These are phyloP conservation scores for Malacosoma neustria DNA, from an alignment of 2,888 invertebrate genomes.

Conservation along the genomic window DNA sequence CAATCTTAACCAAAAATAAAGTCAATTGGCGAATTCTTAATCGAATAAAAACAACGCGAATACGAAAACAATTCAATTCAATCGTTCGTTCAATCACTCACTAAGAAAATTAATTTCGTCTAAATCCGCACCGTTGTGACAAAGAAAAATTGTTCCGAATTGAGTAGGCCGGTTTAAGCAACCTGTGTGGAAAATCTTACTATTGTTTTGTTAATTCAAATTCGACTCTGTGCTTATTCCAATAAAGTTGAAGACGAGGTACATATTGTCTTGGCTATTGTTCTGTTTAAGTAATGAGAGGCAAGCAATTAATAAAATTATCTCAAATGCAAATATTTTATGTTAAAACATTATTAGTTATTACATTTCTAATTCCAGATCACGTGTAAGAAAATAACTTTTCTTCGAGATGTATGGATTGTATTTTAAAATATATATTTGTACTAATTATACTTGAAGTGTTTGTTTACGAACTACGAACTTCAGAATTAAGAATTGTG, in stretches of 20 bases:
- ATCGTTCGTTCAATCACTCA: conserved; percentile 39
- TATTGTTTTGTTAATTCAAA: conserved; percentile 6
- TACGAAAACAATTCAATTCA: neutral
- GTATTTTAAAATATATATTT: no score
- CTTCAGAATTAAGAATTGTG: no score
- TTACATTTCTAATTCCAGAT: no score
- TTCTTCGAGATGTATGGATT: no score
- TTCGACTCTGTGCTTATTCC: conserved; percentile 7
- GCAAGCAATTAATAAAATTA: no score
- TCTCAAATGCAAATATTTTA: no score
- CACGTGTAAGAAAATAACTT: no score
- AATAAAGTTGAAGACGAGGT: conserved; percentile 18
- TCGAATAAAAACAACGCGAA: conserved; percentile 16
- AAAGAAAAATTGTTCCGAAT: conserved; percentile 70
- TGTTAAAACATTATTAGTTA: no score
- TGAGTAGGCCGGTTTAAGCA: conserved; percentile 42
- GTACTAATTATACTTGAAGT: no score
- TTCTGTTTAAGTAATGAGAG: conserved; percentile 2
- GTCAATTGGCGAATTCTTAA: neutral
- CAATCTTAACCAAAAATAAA: no score
- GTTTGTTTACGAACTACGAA: no score
- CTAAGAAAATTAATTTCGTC: conserved; percentile 56
- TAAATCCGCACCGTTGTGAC: conserved; percentile 64
- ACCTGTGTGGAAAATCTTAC: conserved; percentile 44
- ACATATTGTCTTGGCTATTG: conserved; percentile 11